phyloP scores from a whole-genome alignment of 2,888 invertebrate genomes.

The Synergus umbraculus region DNA sequence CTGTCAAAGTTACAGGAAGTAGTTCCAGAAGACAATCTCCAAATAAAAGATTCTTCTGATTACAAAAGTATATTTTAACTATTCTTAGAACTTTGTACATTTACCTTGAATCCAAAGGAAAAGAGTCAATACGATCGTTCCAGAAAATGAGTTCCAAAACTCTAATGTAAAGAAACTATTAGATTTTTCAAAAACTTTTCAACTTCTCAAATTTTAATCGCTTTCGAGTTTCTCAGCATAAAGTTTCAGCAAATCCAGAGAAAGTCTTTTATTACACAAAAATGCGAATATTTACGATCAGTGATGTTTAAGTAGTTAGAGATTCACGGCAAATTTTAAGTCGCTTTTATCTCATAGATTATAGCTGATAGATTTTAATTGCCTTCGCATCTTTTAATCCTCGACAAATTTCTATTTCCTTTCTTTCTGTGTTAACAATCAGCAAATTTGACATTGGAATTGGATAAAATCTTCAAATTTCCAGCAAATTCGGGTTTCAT shows the following conservation, averaged over 20 bases:
- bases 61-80: not conserved
- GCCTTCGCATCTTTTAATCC: too few species aligned
- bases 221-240: not conserved
- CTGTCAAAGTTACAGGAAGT: not conserved
- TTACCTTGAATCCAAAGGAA: not conserved
- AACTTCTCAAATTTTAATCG: too few species aligned
- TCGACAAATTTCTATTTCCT: too few species aligned
- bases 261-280: not conserved
- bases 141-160: not conserved
- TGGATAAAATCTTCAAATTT: not conserved
- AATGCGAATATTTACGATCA: not conserved
- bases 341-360: not conserved
- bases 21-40: not conserved
- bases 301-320: not conserved
- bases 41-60: constrained; percentile 4
- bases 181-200: not conserved
- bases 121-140: not conserved
- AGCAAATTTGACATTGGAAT: too few species aligned
- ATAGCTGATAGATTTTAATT: too few species aligned
- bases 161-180: not conserved
- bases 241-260: not conserved
- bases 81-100: not conserved
- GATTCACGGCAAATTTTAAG: not conserved
- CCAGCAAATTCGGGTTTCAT: not conserved
- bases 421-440: too few species aligned